A percentile compares a stretch with the other conserved stretches of the same genome.
Conservation (phyloP, 2,113 vertebrate species). For the Gymnorhina tibicen region DNA sequence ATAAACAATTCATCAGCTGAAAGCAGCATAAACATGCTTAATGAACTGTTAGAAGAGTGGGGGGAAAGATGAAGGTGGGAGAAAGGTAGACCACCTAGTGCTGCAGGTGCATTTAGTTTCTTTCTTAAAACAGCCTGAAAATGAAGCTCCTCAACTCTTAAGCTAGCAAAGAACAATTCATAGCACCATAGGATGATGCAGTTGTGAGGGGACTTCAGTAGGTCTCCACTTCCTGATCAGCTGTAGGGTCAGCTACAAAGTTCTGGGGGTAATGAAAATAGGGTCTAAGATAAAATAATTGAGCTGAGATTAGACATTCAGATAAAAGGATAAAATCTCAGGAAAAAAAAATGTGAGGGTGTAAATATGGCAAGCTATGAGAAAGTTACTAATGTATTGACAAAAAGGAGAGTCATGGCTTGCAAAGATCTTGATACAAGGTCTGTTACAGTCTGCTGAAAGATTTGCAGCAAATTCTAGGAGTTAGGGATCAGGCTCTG, state of each 20-base stretch:
- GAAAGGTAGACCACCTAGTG: neutral
- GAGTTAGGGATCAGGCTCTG: neutral
- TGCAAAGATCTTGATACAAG: neutral
- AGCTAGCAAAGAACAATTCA: neutral
- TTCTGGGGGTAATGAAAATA: neutral
- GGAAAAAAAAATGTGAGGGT: neutral
- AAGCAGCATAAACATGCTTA: neutral
- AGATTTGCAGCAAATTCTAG: neutral
- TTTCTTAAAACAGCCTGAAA: neutral
- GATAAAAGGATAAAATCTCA: neutral
- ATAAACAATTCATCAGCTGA: neutral
- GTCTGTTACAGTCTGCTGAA: neutral
- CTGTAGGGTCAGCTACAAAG: neutral
- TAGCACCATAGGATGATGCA: neutral
- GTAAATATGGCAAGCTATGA: neutral
- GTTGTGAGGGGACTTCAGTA: neutral
- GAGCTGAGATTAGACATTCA: neutral
- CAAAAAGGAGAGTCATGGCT: neutral
- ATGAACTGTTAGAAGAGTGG: neutral
- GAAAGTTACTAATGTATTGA: neutral
- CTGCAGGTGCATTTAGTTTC: neutral
- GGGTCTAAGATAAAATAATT: neutral
- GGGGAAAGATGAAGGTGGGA: neutral
- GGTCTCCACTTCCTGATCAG: neutral
- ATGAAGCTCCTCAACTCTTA: neutral